Conservation (phyloP, 2,113 vertebrate genomes). For the Xerus inauris region DNA sequence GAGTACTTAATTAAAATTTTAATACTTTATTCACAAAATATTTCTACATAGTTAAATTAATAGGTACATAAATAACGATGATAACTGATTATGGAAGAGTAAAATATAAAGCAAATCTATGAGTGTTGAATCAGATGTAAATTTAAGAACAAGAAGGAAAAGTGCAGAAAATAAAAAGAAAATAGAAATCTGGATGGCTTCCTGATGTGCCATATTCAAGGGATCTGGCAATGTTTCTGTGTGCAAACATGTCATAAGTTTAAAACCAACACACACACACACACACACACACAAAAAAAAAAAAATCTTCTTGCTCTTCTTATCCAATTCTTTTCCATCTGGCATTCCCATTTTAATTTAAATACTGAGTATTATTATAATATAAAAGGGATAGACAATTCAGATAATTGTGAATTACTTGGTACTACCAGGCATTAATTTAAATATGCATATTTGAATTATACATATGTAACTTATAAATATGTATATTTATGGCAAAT, state of each 20-base stretch:
- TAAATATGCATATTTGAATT: background rate
- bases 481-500: background rate
- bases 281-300: background rate
- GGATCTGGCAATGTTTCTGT: background rate
- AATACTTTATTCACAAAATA: background rate
- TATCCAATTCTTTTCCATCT: background rate
- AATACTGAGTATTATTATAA: background rate
- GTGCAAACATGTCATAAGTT: background rate
- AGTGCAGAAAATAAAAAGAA: background rate
- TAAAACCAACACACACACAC: background rate
- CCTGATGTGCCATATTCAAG: background rate
- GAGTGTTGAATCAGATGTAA: background rate
- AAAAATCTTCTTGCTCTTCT: background rate
- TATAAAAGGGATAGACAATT: background rate
- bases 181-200: background rate
- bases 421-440: background rate
- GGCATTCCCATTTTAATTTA: background rate
- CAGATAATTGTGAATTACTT: slow-evolving; percentile 35
- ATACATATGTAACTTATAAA: background rate
- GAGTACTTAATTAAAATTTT: background rate
- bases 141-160: background rate
- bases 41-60: background rate
- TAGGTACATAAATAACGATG: background rate
- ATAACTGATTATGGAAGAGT: background rate
- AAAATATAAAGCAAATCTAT: background rate